Evolutionary conservation across 2,113 vertebrate species (phyloP).

Genomic region (Pelmatolapia mariae): DNA sequence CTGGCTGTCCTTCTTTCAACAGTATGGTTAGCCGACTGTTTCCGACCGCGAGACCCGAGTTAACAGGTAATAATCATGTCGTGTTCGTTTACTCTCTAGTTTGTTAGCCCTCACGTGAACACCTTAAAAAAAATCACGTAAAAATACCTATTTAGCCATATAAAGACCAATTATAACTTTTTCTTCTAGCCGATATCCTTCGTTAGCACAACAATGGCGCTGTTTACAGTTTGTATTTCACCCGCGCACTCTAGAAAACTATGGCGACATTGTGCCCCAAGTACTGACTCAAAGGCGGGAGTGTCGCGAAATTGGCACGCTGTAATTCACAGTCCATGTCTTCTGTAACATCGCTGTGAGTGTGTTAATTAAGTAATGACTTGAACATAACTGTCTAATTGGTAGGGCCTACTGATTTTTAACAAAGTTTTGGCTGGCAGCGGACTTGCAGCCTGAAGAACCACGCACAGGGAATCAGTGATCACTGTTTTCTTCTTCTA

Average conservation of each 20-base stretch:
- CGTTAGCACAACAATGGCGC: constrained; percentile 25
- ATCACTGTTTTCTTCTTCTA: rapidly evolving
- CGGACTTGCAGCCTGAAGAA: background rate
- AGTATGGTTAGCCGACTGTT: background rate
- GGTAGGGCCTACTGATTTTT: rapidly evolving
- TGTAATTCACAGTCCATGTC: background rate
- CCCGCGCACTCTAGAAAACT: background rate
- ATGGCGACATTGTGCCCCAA: rapidly evolving
- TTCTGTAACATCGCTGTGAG: background rate
- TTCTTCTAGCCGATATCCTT: too few species aligned
- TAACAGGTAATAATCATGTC: background rate
- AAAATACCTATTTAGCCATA: background rate
- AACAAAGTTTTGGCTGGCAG: rapidly evolving
- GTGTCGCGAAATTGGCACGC: rapidly evolving
- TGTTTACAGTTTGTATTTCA: background rate
- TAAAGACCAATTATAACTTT: rapidly evolving
- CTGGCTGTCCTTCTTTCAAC: background rate
- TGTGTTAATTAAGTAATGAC: background rate
- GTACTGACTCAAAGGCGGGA: background rate
- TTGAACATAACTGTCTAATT: background rate
- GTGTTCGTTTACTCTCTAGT: background rate
- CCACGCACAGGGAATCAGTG: rapidly evolving
- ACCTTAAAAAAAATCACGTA: background rate
- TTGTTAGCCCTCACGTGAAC: background rate
- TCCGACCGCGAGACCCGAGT: background rate